Conservation (phyloP, 2,113 vertebrate species). For the Bos javanicus region DNA sequence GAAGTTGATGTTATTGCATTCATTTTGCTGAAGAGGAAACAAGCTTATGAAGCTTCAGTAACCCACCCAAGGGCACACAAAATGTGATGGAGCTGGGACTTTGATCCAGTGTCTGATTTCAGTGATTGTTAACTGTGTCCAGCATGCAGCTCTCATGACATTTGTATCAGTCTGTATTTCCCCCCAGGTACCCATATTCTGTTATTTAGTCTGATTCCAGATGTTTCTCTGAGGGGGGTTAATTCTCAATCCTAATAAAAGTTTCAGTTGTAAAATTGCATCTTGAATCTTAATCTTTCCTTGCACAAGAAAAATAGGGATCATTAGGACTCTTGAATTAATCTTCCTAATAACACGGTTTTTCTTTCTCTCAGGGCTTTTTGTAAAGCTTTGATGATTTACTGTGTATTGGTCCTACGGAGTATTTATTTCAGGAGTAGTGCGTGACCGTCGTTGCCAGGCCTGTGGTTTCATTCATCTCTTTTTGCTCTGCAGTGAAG, state of each 20-base stretch:
- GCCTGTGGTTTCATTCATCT: background rate
- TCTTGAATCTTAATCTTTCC: background rate
- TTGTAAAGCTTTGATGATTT: background rate
- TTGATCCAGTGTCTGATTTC: background rate
- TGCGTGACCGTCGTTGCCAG: background rate
- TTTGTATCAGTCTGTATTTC: background rate
- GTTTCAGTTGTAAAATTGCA: background rate
- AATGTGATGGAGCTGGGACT: background rate
- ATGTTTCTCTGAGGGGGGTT: background rate
- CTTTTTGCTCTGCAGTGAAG: conserved; percentile 29
- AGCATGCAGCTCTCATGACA: background rate
- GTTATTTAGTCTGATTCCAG: background rate
- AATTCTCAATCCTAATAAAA: background rate
- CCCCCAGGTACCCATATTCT: background rate
- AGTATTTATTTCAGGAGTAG: conserved; percentile 60
- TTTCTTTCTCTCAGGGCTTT: background rate
- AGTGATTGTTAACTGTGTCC: background rate
- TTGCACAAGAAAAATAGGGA: background rate
- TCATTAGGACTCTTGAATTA: background rate
- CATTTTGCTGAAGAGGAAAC: background rate
- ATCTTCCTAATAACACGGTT: background rate
- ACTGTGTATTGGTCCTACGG: background rate
- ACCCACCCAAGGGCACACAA: background rate
- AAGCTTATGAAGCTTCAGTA: background rate
- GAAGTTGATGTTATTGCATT: background rate